Base-by-base conservation (phyloP, 2,888 invertebrate genomes). In the Aporophyla lueneburgensis region DNA sequence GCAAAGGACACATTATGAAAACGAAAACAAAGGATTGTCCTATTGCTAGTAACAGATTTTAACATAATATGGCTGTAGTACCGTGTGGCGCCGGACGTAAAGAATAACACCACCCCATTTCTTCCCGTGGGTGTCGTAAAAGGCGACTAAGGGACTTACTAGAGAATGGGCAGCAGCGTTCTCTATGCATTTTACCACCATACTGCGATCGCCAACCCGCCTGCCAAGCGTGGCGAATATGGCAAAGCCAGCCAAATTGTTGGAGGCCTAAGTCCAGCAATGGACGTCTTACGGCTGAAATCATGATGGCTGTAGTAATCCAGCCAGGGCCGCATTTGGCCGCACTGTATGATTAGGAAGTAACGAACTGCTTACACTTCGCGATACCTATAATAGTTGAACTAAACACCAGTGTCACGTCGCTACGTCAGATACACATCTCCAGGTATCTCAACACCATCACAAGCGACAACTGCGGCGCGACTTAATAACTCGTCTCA, bases 371-470 rank as follows among this genome's bases (percentile, higher is more conserved):
- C 4, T 14, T 9, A 59, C 33, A 58, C 19, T 59, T 12, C 33
- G 12, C 24, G 10, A 27, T 7, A n/a, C n/a, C n/a, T n/a, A 43
- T 58, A 75, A 65, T 19, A 53, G 51, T 46, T 63, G 4, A 49
- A 59, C 46, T 56, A 43, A 73, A 62, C 21, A 63, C n/a, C n/a
- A 51, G 19, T 40, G 12, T 56, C 71, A 65, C 43, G 14, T 12
- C 21, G 12, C 33, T 33, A 21, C 21, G 33, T 7, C 14, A 67
- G 33, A 61, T 53, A 56, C 5, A 62, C 61, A 43, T 58, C 43
- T 76, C 2, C 16, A 27, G 61, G 19, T n/a, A 66, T 19, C 68
- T 67, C 14, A 19, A 40, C 43, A 27, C 24, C 14, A 16, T 67
- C 24, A 51, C 59, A 33, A 12, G 5, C 0, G 4, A 27, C 27